phyloP scores from a whole-genome alignment of 2,113 vertebrate species.

The Tragelaphus strepsiceros region DNA sequence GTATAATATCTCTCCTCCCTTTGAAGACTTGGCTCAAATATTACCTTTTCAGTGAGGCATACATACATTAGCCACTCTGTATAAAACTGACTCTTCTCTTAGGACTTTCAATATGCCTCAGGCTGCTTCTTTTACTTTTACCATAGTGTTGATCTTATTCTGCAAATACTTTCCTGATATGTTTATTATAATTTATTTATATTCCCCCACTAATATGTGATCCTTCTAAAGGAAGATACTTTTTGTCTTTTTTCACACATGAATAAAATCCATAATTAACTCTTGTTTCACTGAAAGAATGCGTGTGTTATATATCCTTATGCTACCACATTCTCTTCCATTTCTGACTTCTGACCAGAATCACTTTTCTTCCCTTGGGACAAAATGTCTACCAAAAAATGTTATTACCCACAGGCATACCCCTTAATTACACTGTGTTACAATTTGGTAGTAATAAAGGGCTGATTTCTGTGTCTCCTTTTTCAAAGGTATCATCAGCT shows the following conservation, averaged over 20 bases:
- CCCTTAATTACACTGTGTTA: neutral
- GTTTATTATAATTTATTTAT: neutral
- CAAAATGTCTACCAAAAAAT: neutral
- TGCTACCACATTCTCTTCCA: neutral
- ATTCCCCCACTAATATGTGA: neutral
- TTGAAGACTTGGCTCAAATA: neutral
- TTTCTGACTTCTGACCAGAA: neutral
- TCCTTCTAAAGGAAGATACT: neutral
- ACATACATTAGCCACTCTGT: neutral
- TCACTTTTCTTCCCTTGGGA: neutral
- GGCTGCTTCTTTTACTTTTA: neutral
- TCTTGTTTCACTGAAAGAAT: neutral
- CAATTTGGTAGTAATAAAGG: neutral
- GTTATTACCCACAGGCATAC: neutral
- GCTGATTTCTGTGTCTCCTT: neutral
- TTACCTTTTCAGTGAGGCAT: neutral
- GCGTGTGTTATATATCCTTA: neutral
- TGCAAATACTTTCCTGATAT: neutral
- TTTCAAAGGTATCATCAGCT: neutral
- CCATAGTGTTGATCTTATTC: neutral
- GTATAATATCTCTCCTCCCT: neutral
- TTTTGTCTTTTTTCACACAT: neutral
- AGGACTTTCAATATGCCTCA: neutral
- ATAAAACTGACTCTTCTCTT: neutral
- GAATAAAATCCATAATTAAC: neutral